phyloP scores from a whole-genome alignment of 1,140 invertebrate species.

The Pteromalus puparum region DNA sequence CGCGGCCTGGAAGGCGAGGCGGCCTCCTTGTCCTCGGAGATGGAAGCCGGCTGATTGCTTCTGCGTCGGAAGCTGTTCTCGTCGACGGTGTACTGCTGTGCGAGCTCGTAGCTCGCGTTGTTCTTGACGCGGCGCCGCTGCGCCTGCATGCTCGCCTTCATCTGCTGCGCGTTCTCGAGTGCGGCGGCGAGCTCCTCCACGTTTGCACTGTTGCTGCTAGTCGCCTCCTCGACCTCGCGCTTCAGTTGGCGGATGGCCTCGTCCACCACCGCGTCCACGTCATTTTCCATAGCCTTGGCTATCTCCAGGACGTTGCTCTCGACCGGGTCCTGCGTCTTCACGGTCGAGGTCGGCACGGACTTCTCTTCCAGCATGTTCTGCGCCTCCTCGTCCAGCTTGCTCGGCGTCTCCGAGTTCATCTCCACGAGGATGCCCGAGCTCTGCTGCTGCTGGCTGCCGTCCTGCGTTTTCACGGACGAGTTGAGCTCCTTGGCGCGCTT shows the following conservation, averaged over 20 bases:
- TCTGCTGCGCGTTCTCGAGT: constrained; percentile 59
- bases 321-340: constrained; percentile 70
- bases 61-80: constrained; percentile 31
- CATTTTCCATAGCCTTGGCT: constrained; percentile 67
- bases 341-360: constrained; percentile 61
- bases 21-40: constrained; percentile 60
- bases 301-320: constrained; percentile 65
- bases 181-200: constrained; percentile 40
- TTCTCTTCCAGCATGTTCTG: constrained; percentile 55
- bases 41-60: constrained; percentile 52
- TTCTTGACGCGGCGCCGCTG: constrained; percentile 62
- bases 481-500: constrained; percentile 43
- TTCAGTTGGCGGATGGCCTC: constrained; percentile 65
- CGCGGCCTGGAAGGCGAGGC: background rate
- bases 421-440: constrained; percentile 22
- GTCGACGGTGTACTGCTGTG: constrained; percentile 68
- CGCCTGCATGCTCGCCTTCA: constrained; percentile 22
- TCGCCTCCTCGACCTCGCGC: constrained; percentile 65
- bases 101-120: constrained; percentile 73
- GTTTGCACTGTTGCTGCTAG: constrained; percentile 33
- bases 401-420: constrained; percentile 31
- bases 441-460: constrained; percentile 11
- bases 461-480: constrained; percentile 29
- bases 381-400: constrained; percentile 50
- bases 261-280: constrained; percentile 64